Evolutionary conservation across 2,113 vertebrate genomes (phyloP).

Genomic region (Hippocampus mohnikei): DNA sequence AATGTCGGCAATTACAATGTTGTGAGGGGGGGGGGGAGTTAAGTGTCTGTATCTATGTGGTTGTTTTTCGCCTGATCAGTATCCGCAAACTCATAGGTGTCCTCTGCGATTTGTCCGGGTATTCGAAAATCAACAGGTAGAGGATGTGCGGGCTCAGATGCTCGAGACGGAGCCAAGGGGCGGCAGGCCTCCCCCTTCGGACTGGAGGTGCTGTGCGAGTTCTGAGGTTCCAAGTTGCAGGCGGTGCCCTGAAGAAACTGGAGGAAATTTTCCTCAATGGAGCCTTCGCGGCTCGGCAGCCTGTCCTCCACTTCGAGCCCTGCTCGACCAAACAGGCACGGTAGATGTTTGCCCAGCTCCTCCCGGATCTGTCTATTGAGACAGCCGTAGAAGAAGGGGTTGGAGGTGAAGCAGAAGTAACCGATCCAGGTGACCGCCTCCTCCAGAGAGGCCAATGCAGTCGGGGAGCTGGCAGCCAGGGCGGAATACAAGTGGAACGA

Average conservation of each 20-base stretch:
- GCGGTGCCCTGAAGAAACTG: conserved; percentile 96
- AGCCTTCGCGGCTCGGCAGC: conserved; percentile 89
- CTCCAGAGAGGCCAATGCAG: conserved; percentile 80
- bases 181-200: conserved; percentile 80
- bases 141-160: conserved; percentile 47
- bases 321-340: conserved; percentile 85
- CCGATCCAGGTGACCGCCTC: conserved; percentile 95
- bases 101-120: conserved; percentile 69
- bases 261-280: conserved; percentile 97
- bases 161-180: conserved; percentile 44
- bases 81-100: conserved; percentile 65
- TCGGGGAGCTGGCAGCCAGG: conserved; percentile 77
- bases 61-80: conserved; percentile 62
- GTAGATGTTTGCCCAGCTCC: conserved; percentile 86
- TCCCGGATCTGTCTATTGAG: conserved; percentile 95
- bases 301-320: conserved; percentile 81
- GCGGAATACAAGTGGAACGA: conserved; percentile 92
- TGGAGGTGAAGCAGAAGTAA: conserved; percentile 96
- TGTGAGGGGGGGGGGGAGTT: neutral
- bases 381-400: conserved; percentile 96
- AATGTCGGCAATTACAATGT: neutral
- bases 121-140: conserved; percentile 82
- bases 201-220: conserved; percentile 76
- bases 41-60: conserved; percentile 36
- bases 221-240: conserved; percentile 79